Percentiles rank a stretch among this genome's conserved stretches.
phyloP scores from a whole-genome alignment of 2,113 vertebrate genomes.

The Pseudopipra pipra region DNA sequence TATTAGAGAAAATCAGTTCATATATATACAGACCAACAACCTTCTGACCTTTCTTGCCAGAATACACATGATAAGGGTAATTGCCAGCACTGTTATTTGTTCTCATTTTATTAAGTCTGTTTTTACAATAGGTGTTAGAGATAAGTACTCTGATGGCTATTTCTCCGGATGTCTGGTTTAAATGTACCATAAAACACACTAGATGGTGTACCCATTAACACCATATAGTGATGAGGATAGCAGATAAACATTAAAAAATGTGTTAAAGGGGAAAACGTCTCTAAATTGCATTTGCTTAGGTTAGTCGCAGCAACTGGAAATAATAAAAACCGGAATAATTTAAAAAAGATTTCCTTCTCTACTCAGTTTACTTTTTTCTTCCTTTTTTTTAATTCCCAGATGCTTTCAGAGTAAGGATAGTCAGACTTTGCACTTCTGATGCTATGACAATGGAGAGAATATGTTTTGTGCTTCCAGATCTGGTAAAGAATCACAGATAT shows the following conservation, averaged over 20 bases:
- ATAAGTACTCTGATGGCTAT: slow-evolving; percentile 36
- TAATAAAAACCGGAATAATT: neutral
- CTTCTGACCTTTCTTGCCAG: slow-evolving; percentile 52
- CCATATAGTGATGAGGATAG: neutral
- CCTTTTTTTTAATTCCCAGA: neutral
- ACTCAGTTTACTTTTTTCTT: fast-evolving
- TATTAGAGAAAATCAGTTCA: slow-evolving; percentile 61
- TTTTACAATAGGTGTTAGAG: slow-evolving; percentile 53
- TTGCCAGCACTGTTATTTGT: slow-evolving; percentile 55
- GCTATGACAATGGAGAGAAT: neutral
- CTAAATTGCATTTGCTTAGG: neutral
- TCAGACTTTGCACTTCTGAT: neutral
- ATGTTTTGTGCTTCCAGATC: neutral
- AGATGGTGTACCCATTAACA: neutral
- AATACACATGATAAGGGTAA: slow-evolving; percentile 28
- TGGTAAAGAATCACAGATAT: neutral
- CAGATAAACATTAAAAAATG: slow-evolving; percentile 2
- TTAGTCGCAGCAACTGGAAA: neutral
- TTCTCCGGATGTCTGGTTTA: slow-evolving; percentile 35
- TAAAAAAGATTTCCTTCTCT: neutral
- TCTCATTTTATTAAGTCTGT: slow-evolving; percentile 59
- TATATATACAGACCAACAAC: slow-evolving; percentile 53
- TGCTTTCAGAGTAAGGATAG: neutral
- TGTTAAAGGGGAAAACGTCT: neutral
- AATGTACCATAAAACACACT: slow-evolving; percentile 13